Percentiles rank a stretch among this genome's conserved stretches.
phyloP scores from a whole-genome alignment of 1,140 invertebrate genomes.

The Akabosia matsudoensis region DNA sequence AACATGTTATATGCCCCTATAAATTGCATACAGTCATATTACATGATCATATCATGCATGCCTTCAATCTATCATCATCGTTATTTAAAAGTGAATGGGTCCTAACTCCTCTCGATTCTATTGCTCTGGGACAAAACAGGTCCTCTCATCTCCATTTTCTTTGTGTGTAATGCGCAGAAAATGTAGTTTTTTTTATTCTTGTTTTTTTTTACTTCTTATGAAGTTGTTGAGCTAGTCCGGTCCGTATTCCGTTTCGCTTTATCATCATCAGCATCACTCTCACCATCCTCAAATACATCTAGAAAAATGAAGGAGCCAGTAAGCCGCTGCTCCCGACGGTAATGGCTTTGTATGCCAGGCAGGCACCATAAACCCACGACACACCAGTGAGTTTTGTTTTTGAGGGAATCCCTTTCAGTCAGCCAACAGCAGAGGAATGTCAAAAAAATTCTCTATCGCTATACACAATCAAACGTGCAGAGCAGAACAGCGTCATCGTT shows the following conservation, averaged over 20 bases:
- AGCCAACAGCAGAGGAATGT: background rate
- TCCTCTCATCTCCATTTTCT: background rate
- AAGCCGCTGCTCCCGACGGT: background rate
- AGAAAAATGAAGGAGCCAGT: conserved; percentile 8
- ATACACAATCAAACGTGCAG: too few species aligned
- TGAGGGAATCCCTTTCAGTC: background rate
- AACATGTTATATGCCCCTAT: too few species aligned
- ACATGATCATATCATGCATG: too few species aligned
- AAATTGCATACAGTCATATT: too few species aligned
- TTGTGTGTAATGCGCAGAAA: background rate
- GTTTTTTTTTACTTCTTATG: background rate
- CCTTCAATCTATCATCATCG: too few species aligned
- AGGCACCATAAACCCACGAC: background rate
- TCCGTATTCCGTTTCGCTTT: background rate
- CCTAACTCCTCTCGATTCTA: too few species aligned
- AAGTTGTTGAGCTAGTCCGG: background rate
- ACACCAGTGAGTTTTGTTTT: conserved; percentile 26
- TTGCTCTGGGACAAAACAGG: conserved; percentile 9
- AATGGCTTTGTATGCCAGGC: background rate
- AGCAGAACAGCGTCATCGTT: too few species aligned
- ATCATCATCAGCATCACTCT: background rate
- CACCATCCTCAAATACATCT: background rate
- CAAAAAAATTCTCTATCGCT: too few species aligned
- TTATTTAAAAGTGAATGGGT: too few species aligned
- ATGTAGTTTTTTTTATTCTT: background rate